Evolutionary conservation across 2,888 invertebrate species (phyloP).

Genomic region (Nebria brevicollis): DNA sequence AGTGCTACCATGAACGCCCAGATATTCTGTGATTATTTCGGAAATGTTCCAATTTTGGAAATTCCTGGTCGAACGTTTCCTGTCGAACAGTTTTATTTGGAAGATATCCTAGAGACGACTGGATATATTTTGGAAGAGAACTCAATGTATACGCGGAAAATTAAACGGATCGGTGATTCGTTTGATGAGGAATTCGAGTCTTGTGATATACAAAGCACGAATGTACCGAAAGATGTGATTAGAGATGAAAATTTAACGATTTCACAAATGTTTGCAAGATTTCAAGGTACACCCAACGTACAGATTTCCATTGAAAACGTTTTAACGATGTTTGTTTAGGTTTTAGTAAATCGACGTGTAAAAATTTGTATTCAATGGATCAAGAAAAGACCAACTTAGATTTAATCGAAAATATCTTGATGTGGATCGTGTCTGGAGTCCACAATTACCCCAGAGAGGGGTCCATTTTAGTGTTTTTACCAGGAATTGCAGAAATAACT

Average conservation of each 20-base stretch:
- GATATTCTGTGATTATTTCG: conserved; percentile 86
- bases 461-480: conserved; percentile 82
- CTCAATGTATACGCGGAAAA: conserved; percentile 71
- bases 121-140: conserved; percentile 72
- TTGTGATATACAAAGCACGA: conserved; percentile 68
- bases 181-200: conserved; percentile 69
- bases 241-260: conserved; percentile 78
- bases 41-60: conserved; percentile 78
- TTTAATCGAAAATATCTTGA: conserved; percentile 75
- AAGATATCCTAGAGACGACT: conserved; percentile 79
- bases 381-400: conserved; percentile 81
- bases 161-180: conserved; percentile 65
- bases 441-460: conserved; percentile 76
- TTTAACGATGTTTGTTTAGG: conserved; percentile 55
- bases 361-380: conserved; percentile 81
- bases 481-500: conserved; percentile 83
- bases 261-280: conserved; percentile 74
- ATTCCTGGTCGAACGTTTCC: conserved; percentile 88
- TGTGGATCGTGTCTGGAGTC: conserved; percentile 76
- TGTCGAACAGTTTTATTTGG: conserved; percentile 82
- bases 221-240: conserved; percentile 69
- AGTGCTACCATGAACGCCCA: conserved; percentile 91
- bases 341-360: conserved; percentile 73
- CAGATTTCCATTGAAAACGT: too few relatives aligned
- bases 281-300: conserved; percentile 62